These are phyloP conservation scores for Cephus pygmeus DNA, from an alignment of 2,888 invertebrate species.

Conservation along the genomic window DNA sequence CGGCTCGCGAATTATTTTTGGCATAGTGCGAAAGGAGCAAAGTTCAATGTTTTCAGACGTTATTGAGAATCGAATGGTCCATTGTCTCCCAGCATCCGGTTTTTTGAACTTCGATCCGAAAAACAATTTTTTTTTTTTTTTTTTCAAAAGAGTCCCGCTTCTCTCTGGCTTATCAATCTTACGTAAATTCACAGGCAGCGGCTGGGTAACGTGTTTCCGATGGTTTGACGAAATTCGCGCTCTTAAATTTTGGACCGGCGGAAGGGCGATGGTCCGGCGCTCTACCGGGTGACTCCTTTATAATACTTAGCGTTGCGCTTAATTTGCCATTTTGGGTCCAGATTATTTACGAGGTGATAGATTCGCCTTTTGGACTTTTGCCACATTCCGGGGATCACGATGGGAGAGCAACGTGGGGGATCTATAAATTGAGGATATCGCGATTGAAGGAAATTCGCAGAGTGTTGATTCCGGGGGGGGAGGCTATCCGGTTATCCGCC, in stretches of 20 bases:
- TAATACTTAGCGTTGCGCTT: background rate
- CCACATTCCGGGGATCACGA: constrained; percentile 34
- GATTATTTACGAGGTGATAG: constrained; percentile 56
- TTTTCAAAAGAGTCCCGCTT: no score
- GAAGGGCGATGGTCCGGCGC: background rate
- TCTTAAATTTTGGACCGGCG: background rate
- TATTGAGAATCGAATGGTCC: no score
- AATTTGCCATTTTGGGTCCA: constrained; percentile 29
- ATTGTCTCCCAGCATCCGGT: no score
- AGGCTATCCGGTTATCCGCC: constrained; percentile 5
- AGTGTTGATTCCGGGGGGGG: constrained; percentile 23
- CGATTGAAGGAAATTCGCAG: constrained; percentile 17
- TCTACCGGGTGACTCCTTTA: background rate
- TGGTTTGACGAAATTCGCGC: background rate
- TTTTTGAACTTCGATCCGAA: no score
- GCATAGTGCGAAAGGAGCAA: no score
- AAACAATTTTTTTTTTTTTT: no score
- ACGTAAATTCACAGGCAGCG: no score
- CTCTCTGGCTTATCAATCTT: no score
- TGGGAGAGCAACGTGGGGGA: constrained; percentile 25
- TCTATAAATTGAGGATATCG: constrained; percentile 44
- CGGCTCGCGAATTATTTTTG: no score
- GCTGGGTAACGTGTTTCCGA: no score
- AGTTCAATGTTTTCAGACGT: no score
- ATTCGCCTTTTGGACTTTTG: constrained; percentile 49